A percentile compares a stretch with the other conserved stretches of the same genome.
phyloP scores from a whole-genome alignment of 37 sponge, comb jelly and placozoan genomes.

The Cliona cf. orientalis region DNA sequence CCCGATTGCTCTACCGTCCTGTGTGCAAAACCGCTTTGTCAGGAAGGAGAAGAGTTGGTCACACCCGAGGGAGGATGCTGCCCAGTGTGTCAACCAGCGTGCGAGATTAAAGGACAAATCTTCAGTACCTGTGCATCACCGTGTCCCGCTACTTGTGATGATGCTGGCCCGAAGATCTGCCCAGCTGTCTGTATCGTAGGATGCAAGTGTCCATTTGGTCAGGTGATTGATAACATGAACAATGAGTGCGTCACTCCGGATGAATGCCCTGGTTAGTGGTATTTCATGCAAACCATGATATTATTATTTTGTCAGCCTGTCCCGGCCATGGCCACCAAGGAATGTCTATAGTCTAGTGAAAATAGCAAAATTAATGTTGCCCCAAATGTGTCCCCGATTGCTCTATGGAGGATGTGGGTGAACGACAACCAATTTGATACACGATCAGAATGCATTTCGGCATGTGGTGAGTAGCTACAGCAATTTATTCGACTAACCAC shows the following conservation, averaged over 20 bases:
- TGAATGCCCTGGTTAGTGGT: background rate
- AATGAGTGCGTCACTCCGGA: background rate
- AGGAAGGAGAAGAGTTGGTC: background rate
- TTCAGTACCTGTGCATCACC: no score
- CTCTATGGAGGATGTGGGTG: constrained; percentile 54
- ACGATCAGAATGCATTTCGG: constrained; percentile 3
- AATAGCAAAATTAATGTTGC: no score
- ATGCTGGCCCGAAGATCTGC: background rate
- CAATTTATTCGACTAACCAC: no score
- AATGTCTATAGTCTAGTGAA: no score
- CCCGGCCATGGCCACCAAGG: no score
- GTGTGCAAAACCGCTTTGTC: background rate
- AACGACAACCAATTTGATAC: constrained; percentile 49
- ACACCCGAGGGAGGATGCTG: background rate
- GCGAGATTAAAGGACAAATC: no score
- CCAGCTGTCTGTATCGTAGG: background rate
- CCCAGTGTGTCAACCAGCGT: no score
- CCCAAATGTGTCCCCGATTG: no score
- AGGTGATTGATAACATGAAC: background rate
- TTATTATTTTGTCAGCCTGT: background rate
- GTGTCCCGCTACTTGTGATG: no score
- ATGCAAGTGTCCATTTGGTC: background rate
- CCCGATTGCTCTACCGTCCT: background rate
- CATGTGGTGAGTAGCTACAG: constrained; percentile 16
- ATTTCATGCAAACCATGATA: background rate